Evolutionary conservation across 2,113 vertebrate species (phyloP).

Genomic region (Leptobrachium leishanense): DNA sequence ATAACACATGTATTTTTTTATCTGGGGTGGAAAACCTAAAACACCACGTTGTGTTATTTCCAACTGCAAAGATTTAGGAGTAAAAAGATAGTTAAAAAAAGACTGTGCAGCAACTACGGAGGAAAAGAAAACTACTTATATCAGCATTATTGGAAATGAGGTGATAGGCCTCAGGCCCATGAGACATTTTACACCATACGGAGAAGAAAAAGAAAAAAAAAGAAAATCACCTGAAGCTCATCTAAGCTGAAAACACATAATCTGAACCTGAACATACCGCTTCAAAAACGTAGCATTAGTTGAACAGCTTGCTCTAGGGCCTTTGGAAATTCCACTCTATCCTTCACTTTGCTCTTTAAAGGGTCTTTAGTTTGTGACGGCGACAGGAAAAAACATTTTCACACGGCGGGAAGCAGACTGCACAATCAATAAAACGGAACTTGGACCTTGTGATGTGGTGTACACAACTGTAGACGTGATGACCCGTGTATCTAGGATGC

Average conservation of each 20-base stretch:
- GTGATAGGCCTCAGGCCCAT: slow-evolving; percentile 32
- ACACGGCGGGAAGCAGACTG: slow-evolving; percentile 3
- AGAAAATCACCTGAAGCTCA: slow-evolving; percentile 25
- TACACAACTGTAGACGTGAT: not conserved
- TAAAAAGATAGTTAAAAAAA: not conserved
- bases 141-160: slow-evolving; percentile 37
- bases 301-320: slow-evolving; percentile 38
- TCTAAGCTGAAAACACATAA: slow-evolving; percentile 34
- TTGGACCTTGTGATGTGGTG: not conserved
- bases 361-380: slow-evolving; percentile 30
- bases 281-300: slow-evolving; percentile 35
- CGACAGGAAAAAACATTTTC: slow-evolving; percentile 13
- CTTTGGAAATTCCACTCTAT: slow-evolving; percentile 22
- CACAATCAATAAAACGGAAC: slow-evolving; percentile 27
- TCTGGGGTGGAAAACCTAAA: too few species aligned
- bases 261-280: slow-evolving; percentile 44
- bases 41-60: too few species aligned
- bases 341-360: slow-evolving; percentile 40
- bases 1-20: too few species aligned
- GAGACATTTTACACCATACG: slow-evolving; percentile 38
- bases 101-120: not conserved
- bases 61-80: not conserved
- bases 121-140: slow-evolving; percentile 30
- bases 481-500: slow-evolving; percentile 15
- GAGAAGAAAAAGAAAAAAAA: slow-evolving; percentile 33